Base-by-base conservation (phyloP, 2,113 vertebrate species). In the Microcebus griseorufus region DNA sequence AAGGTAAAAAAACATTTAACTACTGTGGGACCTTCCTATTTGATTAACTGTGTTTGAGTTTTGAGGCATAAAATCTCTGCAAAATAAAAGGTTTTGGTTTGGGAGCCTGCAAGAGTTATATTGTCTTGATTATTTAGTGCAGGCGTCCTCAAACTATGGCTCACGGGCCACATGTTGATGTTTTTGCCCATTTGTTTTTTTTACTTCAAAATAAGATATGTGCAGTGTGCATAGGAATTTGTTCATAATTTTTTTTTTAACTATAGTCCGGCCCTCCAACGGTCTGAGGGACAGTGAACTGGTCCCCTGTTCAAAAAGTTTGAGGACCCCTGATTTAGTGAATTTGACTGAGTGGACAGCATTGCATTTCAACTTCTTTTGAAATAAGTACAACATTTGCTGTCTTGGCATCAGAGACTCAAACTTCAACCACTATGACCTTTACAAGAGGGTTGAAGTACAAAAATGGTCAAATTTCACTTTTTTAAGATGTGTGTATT, bases 11-110 rank as follows among this genome's bases (percentile, higher is more conserved):
- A 11, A 22, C 64, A 93, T 73, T 89, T 79, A 88, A 80, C 14
- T 93, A 5, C 87, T 73, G 11, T 83, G 45, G 13, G 69, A 51
- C 5, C 70, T 83, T 96, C 1, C 3, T 37, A 9, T 53, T 85
- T 96, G 94, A 86, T 65, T 45, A 85, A 86, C 85, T 92, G 18
- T 8, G 67, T 78, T 78, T n/a, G 12, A 82, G 69, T 82, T 92
- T 67, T 25, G 25, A 86, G 65, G 42, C 42, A 76, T 70, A 91
- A 83, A 89, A 86, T 7, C 17, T 42, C 69, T 79, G 9, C 17
- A 65, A 93, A 93, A 70, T 9, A 90, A n/a, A 75, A 39, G 3
- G 58, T 9, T 97, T 93, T 51, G 7, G 39, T 73, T 65, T 75
- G 32, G 39, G 3, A 81, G 12, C 20, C 81, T 25, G 78, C 25